These are phyloP conservation scores for Coelinius sp. DNA, from an alignment of 2,888 invertebrate species.

Conservation along the genomic window DNA sequence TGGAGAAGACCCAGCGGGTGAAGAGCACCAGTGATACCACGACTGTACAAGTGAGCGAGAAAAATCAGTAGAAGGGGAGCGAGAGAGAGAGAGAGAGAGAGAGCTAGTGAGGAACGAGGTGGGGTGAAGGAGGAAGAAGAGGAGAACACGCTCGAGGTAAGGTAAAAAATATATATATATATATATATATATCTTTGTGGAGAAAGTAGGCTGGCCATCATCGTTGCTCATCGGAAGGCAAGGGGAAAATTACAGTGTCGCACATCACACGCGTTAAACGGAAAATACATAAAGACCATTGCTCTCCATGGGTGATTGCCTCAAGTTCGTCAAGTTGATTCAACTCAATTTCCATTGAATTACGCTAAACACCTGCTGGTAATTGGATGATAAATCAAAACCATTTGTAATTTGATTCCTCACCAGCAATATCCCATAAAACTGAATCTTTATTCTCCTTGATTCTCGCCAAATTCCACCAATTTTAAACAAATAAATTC, in stretches of 20 bases:
- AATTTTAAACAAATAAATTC: not conserved
- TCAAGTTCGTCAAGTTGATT: not conserved
- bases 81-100: slow-evolving; percentile 28
- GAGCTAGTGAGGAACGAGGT: slow-evolving; percentile 45
- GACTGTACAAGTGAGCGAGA: slow-evolving; percentile 11
- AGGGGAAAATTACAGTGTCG: slow-evolving; percentile 10
- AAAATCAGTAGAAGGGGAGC: slow-evolving; percentile 28
- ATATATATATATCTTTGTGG: slow-evolving; percentile 66
- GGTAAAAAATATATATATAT: too few species aligned
- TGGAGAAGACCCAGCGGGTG: slow-evolving; percentile 42
- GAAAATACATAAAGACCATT: not conserved
- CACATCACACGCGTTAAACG: slow-evolving; percentile 13
- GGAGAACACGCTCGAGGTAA: slow-evolving; percentile 16
- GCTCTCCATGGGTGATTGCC: not conserved
- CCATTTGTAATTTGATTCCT: not conserved
- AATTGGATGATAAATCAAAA: not conserved
- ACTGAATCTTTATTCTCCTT: not conserved
- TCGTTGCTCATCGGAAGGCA: slow-evolving; percentile 37
- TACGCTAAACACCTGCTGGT: not conserved
- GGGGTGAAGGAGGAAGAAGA: slow-evolving; percentile 12
- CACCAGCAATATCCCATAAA: not conserved
- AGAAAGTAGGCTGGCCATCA: slow-evolving; percentile 66
- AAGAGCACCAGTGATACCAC: slow-evolving; percentile 20
- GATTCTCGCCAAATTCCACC: not conserved
- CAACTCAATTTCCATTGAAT: not conserved